Conservation (phyloP, 2,888 invertebrate species). For the Drosophila kanekoi region DNA sequence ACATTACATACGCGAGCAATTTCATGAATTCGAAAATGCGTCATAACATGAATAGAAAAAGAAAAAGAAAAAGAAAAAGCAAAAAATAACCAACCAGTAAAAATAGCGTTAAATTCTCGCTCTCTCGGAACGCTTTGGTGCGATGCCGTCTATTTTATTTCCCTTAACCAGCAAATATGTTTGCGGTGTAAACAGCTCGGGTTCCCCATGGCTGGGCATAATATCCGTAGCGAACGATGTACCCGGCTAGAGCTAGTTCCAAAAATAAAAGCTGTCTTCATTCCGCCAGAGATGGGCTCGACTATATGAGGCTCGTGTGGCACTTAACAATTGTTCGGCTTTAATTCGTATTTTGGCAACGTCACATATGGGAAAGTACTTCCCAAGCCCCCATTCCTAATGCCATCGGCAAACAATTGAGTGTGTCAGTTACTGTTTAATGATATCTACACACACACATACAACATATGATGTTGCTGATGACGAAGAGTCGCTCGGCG, state of each 20-base stretch:
- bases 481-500: constrained; percentile 25
- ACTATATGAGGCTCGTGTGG: constrained; percentile 10
- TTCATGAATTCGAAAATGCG: constrained; percentile 18
- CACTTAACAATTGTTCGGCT: constrained; percentile 12
- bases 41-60: constrained; percentile 6
- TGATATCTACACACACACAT: background rate
- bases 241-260: constrained; percentile 40
- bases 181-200: constrained; percentile 25
- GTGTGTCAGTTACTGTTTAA: constrained; percentile 38
- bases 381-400: constrained; percentile 40
- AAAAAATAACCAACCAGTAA: background rate
- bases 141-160: constrained; percentile 4
- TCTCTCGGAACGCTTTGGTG: constrained; percentile 7
- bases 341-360: constrained; percentile 35
- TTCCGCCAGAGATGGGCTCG: constrained; percentile 46
- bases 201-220: constrained; percentile 6
- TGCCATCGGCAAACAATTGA: constrained; percentile 38
- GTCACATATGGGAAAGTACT: constrained; percentile 44
- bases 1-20: constrained; percentile 11
- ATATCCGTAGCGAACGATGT: background rate
- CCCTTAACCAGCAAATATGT: background rate
- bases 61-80: too few relatives aligned
- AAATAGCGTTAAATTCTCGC: constrained; percentile 7
- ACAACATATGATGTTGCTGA: constrained; percentile 4
- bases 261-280: constrained; percentile 73